A percentile compares a stretch with the other conserved stretches of the same genome.
Evolutionary conservation across 2,113 vertebrate genomes (phyloP).

Genomic region (Paramormyrops kingsleyae): DNA sequence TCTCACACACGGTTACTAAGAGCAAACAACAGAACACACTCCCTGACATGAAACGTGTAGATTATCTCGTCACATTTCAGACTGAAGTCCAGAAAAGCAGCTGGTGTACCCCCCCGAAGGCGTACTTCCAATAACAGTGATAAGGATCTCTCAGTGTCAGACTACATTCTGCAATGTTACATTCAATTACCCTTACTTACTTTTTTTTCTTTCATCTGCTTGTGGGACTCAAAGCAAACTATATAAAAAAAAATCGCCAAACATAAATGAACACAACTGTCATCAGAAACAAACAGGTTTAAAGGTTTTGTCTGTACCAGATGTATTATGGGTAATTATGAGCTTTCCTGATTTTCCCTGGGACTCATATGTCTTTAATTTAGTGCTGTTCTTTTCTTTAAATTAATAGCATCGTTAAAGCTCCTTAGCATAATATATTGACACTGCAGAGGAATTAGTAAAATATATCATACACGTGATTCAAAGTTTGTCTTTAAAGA

Average conservation of each 20-base stretch:
- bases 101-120: neutral
- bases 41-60: neutral
- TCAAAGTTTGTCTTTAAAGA: neutral
- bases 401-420: constrained; percentile 2
- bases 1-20: neutral
- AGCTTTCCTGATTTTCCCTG: constrained; percentile 12
- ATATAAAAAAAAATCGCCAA: neutral
- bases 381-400: neutral
- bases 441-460: constrained; percentile 9
- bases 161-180: constrained; percentile 51
- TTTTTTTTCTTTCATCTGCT: neutral
- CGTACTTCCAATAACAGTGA: constrained; percentile 2
- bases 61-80: neutral
- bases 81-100: constrained; percentile 30
- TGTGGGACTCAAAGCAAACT: neutral
- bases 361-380: neutral
- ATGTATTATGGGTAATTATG: neutral
- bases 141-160: constrained; percentile 20
- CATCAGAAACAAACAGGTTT: neutral
- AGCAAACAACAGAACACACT: neutral
- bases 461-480: neutral
- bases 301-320: constrained; percentile 5
- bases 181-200: constrained; percentile 43
- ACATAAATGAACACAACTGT: neutral
- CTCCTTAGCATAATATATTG: neutral